A percentile compares a stretch with the other conserved stretches of the same genome.
phyloP scores from a whole-genome alignment of 2,113 vertebrate genomes.

The Cinclus mexicanus region DNA sequence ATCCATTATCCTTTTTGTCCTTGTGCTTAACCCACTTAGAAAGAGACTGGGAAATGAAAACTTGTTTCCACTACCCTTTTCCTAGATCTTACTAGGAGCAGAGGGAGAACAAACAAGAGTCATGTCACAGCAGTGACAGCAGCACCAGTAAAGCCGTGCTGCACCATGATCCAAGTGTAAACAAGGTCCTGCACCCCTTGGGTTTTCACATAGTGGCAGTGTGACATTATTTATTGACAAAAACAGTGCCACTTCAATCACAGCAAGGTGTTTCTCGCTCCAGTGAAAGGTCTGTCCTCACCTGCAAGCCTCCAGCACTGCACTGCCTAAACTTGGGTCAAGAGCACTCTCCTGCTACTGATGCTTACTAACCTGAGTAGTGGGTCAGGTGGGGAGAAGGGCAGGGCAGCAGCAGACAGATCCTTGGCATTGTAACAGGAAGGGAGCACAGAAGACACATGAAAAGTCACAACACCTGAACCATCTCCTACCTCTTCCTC shows the following conservation, averaged over 20 bases:
- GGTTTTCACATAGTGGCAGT: not conserved
- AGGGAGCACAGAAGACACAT: not conserved
- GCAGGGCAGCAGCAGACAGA: not conserved
- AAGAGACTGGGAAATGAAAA: not conserved
- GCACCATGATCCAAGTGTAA: not conserved
- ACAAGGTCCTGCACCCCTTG: not conserved
- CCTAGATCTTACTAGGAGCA: not conserved
- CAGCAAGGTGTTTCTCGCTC: not conserved
- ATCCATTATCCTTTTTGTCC: not conserved
- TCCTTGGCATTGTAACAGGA: not conserved
- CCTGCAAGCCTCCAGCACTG: not conserved
- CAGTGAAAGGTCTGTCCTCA: not conserved
- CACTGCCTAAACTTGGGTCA: not conserved
- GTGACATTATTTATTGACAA: not conserved
- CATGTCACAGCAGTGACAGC: not conserved
- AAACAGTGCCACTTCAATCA: not conserved
- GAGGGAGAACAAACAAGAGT: not conserved
- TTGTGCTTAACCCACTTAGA: not conserved
- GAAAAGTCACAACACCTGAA: not conserved
- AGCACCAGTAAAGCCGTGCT: not conserved
- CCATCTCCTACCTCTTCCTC: constrained; percentile 81
- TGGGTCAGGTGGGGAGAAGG: not conserved
- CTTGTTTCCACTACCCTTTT: not conserved
- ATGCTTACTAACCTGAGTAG: accelerated
- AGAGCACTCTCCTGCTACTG: not conserved